Evolutionary conservation across 1,140 invertebrate species (phyloP).

Genomic region (Frieseomelitta varia): DNA sequence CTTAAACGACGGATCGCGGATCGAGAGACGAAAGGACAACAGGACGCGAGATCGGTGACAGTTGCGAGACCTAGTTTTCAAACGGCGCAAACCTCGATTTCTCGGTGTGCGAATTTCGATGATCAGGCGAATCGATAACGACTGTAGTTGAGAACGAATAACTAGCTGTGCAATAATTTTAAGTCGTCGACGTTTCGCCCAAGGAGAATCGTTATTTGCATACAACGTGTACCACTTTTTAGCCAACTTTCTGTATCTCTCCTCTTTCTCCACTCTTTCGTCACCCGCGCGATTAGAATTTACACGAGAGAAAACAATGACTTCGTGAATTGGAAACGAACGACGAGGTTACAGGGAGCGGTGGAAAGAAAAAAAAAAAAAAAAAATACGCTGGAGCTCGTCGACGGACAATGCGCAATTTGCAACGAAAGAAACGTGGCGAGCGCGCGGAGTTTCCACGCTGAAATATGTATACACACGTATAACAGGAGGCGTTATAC

Average conservation of each 20-base stretch:
- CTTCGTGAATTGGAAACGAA: not conserved
- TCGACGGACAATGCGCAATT: conserved; percentile 25
- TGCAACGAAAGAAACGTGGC: not conserved
- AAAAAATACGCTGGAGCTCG: no score
- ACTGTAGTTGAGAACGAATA: no score
- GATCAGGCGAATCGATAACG: conserved; percentile 20
- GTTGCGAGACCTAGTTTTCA: not conserved
- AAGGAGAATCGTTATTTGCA: conserved; percentile 26
- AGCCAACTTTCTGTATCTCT: not conserved
- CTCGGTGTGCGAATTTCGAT: conserved; percentile 20
- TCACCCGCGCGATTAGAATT: conserved; percentile 30
- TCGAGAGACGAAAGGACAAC: not conserved
- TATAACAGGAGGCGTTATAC: no score
- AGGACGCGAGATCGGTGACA: not conserved
- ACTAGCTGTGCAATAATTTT: not conserved
- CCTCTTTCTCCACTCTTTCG: not conserved
- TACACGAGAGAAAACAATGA: not conserved
- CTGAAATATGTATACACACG: not conserved
- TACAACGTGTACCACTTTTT: not conserved
- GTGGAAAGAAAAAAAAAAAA: not conserved
- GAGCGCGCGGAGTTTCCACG: conserved; percentile 2
- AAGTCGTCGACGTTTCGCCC: not conserved
- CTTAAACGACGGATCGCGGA: not conserved
- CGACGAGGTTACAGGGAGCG: not conserved
- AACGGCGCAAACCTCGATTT: not conserved